phyloP scores from a whole-genome alignment of 92 coral and sea anemone species.

The Zoanthus solanderi region DNA sequence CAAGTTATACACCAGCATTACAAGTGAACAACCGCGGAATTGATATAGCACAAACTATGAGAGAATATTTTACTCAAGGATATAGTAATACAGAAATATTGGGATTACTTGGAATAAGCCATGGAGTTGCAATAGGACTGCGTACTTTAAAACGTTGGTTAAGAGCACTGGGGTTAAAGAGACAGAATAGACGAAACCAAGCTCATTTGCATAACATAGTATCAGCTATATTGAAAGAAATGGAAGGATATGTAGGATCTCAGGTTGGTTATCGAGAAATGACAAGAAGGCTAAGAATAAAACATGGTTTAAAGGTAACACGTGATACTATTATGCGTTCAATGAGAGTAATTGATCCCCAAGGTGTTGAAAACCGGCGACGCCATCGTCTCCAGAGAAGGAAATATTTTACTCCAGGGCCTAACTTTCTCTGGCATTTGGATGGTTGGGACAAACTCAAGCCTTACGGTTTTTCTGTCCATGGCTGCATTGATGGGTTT shows the following conservation, averaged over 20 bases:
- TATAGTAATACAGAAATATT: conserved; percentile 35
- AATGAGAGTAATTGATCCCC: conserved; percentile 57
- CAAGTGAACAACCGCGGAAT: neutral
- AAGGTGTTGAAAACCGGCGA: conserved; percentile 41
- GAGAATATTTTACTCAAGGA: conserved; percentile 34
- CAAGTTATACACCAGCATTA: conserved; percentile 13
- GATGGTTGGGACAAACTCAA: conserved; percentile 6
- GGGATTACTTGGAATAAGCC: conserved; percentile 15
- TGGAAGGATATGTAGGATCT: too few relatives aligned
- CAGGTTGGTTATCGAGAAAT: conserved; percentile 32
- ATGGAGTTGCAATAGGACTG: conserved; percentile 30
- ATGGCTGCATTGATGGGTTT: conserved; percentile 13
- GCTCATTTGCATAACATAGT: neutral
- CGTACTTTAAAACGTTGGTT: conserved; percentile 24
- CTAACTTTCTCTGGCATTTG: conserved; percentile 53
- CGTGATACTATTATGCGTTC: conserved; percentile 57
- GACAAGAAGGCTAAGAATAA: conserved; percentile 54
- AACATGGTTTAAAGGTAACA: conserved; percentile 45
- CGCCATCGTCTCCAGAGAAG: conserved; percentile 28
- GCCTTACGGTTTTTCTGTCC: too few relatives aligned
- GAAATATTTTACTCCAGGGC: conserved; percentile 49
- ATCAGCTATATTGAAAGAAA: too few relatives aligned
- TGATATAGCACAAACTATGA: neutral
- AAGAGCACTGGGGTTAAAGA: conserved; percentile 8
- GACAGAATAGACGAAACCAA: conserved; percentile 21